Evolutionary conservation across 2,888 invertebrate species (phyloP).

Genomic region (Cephus spinipes): DNA sequence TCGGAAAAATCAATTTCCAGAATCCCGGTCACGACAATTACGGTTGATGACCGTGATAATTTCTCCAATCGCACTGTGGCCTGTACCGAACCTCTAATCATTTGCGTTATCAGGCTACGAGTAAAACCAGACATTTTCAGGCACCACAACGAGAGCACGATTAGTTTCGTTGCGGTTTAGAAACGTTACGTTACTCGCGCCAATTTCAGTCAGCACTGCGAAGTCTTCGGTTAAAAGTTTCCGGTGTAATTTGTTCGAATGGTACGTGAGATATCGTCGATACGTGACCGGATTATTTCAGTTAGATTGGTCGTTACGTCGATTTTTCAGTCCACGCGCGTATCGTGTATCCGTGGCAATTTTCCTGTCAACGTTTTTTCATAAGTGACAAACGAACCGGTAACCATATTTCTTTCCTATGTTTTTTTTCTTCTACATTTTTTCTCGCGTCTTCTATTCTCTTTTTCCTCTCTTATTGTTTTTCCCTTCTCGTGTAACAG

Average conservation of each 20-base stretch:
- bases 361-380: conserved; percentile 51
- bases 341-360: conserved; percentile 29
- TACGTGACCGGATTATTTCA: conserved; percentile 44
- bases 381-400: conserved; percentile 32
- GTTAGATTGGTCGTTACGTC: conserved; percentile 48
- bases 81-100: background rate
- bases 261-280: conserved; percentile 43
- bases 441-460: background rate
- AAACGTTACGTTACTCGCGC: background rate
- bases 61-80: background rate
- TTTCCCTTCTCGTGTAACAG: background rate
- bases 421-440: background rate
- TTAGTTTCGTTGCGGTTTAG: background rate
- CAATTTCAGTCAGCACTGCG: background rate
- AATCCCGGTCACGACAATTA: background rate
- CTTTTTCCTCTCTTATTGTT: background rate
- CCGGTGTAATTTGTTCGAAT: background rate
- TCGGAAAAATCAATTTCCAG: background rate
- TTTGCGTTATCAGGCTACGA: background rate
- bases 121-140: background rate
- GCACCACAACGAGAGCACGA: background rate
- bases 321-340: conserved; percentile 48
- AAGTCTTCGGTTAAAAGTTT: background rate
- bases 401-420: background rate
- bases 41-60: background rate